These are phyloP conservation scores for Hypomecis atomaria DNA, from an alignment of 2,888 invertebrate genomes.

Conservation along the genomic window DNA sequence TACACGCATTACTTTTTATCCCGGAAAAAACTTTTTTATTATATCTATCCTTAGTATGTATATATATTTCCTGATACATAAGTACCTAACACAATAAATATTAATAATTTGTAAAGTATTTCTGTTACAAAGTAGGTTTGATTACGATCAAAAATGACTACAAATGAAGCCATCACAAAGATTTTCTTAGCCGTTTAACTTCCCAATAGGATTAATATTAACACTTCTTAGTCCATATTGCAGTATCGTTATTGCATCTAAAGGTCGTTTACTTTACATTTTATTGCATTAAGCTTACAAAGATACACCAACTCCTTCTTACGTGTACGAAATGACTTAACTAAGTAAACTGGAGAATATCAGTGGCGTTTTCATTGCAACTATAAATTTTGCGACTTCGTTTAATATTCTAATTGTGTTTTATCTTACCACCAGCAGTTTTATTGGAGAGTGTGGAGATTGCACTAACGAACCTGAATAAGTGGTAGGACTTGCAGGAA, in stretches of 20 bases:
- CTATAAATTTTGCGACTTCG: conserved; percentile 46
- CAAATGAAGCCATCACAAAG: neutral
- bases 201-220: conserved; percentile 13
- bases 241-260: conserved; percentile 19
- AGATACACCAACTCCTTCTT: conserved; percentile 31
- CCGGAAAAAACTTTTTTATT: too few species aligned
- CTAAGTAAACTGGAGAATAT: conserved; percentile 39
- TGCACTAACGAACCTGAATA: conserved; percentile 67
- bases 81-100: neutral
- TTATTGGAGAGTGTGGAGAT: conserved; percentile 69
- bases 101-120: neutral
- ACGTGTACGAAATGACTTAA: conserved; percentile 38
- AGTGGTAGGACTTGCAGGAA: conserved; percentile 53
- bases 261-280: conserved; percentile 27
- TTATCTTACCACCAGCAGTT: conserved; percentile 56
- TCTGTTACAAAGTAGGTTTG: neutral
- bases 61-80: too few species aligned
- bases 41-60: too few species aligned
- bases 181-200: neutral
- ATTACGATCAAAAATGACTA: neutral
- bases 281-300: conserved; percentile 35
- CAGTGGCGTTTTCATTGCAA: conserved; percentile 42
- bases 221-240: conserved; percentile 8
- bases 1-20: too few species aligned
- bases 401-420: conserved; percentile 59